Percentiles rank a stretch among this genome's conserved stretches.
Conservation (phyloP, 2,888 invertebrate genomes). For the Trypoxylon attenuatum region DNA sequence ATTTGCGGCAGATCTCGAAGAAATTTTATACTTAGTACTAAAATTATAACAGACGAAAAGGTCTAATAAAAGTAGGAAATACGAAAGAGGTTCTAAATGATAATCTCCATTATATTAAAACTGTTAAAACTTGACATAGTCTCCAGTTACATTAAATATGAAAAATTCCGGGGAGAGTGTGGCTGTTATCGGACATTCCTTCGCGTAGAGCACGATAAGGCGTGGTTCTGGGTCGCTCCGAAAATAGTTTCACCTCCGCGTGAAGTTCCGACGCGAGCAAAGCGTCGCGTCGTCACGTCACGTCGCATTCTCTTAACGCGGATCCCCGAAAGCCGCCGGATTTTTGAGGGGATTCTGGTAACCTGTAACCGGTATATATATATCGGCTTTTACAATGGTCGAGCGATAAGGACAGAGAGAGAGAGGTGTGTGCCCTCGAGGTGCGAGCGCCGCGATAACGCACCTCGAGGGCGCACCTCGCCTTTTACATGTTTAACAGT, state of each 20-base stretch:
- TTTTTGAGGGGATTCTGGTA: constrained; percentile 3
- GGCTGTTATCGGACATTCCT: constrained; percentile 30
- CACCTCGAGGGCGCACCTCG: constrained; percentile 53
- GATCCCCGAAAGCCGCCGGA: background rate
- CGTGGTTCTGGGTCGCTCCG: background rate
- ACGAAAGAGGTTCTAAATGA: too few relatives aligned
- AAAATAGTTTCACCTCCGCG: constrained; percentile 2
- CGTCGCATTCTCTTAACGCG: background rate
- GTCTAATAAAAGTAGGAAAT: too few relatives aligned
- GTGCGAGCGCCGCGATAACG: constrained; percentile 28
- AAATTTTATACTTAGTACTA: too few relatives aligned
- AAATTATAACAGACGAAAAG: too few relatives aligned
- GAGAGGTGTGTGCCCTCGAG: constrained; percentile 11
- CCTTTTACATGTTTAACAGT: constrained; percentile 63
- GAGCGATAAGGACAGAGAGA: constrained; percentile 22
- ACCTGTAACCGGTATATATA: constrained; percentile 9
- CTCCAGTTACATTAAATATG: too few relatives aligned
- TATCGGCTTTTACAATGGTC: constrained; percentile 27
- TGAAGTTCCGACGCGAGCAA: background rate
- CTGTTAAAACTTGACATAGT: too few relatives aligned
- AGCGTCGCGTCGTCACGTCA: too few relatives aligned
- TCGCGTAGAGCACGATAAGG: constrained; percentile 6
- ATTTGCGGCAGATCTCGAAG: too few relatives aligned
- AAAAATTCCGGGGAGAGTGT: too few relatives aligned
- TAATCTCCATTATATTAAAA: too few relatives aligned